A percentile compares a stretch with the other conserved stretches of the same genome.
These are phyloP conservation scores for Chrysomallon squamiferum DNA, from an alignment of 1,140 invertebrate genomes.

Conservation along the genomic window DNA sequence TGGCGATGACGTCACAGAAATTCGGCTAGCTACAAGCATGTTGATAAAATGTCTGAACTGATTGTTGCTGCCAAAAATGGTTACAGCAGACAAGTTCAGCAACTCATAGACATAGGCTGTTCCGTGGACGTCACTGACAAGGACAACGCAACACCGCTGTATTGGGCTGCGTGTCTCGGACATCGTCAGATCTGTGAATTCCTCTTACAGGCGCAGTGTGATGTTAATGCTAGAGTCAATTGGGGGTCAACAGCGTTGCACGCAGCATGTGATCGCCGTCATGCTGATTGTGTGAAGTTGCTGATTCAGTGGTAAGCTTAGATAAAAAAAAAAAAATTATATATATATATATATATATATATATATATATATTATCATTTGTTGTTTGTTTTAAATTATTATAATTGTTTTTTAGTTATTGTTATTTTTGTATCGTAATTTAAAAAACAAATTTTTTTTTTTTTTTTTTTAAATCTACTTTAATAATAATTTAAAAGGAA, in stretches of 20 bases:
- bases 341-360: no score
- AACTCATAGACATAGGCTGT: background rate
- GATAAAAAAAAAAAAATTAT: background rate
- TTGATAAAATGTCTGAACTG: slow-evolving; percentile 7
- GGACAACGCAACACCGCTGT: slow-evolving; percentile 37
- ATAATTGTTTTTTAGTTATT: no score
- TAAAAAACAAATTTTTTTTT: no score
- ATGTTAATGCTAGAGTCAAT: slow-evolving; percentile 35
- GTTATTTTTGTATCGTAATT: no score
- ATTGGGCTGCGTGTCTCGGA: slow-evolving; percentile 45
- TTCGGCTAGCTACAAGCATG: background rate
- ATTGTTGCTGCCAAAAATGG: slow-evolving; percentile 14
- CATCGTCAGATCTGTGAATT: slow-evolving; percentile 29
- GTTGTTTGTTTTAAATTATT: no score
- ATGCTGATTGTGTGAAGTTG: slow-evolving; percentile 36
- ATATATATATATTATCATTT: no score
- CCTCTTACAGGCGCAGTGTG: slow-evolving; percentile 31
- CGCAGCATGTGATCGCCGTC: slow-evolving; percentile 42
- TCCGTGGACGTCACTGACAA: slow-evolving; percentile 22
- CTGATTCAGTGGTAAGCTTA: slow-evolving; percentile 35
- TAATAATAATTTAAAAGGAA: no score
- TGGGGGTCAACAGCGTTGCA: slow-evolving; percentile 49
- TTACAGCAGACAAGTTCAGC: slow-evolving; percentile 4
- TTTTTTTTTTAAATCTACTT: no score
- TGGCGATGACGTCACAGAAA: background rate